phyloP scores from a whole-genome alignment of 2,113 vertebrate species.

The Octodon degus region DNA sequence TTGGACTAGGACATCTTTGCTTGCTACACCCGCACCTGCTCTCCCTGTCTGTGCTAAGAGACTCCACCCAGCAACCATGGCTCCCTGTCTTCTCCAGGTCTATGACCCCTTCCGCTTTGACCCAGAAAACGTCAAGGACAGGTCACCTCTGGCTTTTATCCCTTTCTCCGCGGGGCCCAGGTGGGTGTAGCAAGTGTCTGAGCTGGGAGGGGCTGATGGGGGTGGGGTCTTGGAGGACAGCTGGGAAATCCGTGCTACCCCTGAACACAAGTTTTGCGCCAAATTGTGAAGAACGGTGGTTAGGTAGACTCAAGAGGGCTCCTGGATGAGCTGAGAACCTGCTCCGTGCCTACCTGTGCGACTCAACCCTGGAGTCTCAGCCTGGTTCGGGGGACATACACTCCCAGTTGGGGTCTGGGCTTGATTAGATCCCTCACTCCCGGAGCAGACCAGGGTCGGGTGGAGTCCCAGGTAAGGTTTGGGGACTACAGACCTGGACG shows the following conservation, averaged over 20 bases:
- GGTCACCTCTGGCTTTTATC: slow-evolving; percentile 68
- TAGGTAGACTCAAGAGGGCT: too few relatives aligned
- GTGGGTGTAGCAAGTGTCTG: slow-evolving; percentile 73
- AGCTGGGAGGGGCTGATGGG: neutral
- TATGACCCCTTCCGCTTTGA: slow-evolving; percentile 91
- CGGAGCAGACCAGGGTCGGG: too few relatives aligned
- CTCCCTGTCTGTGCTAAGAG: neutral
- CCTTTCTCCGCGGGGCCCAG: slow-evolving; percentile 88
- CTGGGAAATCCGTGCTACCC: neutral
- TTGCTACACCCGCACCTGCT: neutral
- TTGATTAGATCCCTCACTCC: accelerated
- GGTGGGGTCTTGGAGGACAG: neutral
- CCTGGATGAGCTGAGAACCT: neutral
- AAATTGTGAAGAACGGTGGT: neutral
- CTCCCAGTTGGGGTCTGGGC: neutral
- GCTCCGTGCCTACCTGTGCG: neutral
- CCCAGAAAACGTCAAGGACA: slow-evolving; percentile 67
- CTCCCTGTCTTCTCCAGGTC: slow-evolving; percentile 83
- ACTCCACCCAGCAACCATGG: neutral
- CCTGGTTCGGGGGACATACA: neutral
- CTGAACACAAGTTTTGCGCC: neutral
- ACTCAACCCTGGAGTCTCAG: neutral
- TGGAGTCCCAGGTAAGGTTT: neutral
- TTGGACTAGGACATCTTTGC: too few relatives aligned
- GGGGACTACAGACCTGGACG: too few relatives aligned